A percentile compares a stretch with the other conserved stretches of the same genome.
phyloP scores from a whole-genome alignment of 2,888 invertebrate species.

The Drepanosiphum platanoidis region DNA sequence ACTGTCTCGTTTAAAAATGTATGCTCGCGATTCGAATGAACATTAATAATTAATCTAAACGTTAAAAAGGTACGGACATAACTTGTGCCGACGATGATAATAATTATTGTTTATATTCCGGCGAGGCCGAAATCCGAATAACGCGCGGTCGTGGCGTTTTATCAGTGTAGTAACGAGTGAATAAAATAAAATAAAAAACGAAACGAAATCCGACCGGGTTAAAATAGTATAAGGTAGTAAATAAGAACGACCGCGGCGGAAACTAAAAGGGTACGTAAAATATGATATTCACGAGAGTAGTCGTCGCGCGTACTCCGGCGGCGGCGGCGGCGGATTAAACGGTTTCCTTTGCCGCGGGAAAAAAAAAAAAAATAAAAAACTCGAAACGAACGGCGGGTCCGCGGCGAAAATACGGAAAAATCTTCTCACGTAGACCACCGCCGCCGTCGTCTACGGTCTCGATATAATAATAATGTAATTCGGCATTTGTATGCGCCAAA shows the following conservation, averaged over 20 bases:
- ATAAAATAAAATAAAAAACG: background rate
- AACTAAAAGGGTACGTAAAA: no score
- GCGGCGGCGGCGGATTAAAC: background rate
- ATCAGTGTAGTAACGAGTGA: background rate
- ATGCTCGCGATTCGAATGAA: background rate
- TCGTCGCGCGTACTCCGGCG: background rate
- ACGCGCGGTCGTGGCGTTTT: background rate
- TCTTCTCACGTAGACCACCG: background rate
- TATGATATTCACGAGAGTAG: background rate
- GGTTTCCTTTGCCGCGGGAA: background rate
- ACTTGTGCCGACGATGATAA: background rate
- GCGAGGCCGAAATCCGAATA: no score
- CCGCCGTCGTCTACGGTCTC: no score
- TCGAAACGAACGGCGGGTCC: no score
- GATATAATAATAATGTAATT: no score
- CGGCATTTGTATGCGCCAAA: conserved; percentile 42
- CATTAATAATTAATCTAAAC: background rate
- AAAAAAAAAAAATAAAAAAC: no score
- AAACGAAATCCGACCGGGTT: background rate
- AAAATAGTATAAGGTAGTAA: background rate
- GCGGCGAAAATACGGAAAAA: background rate
- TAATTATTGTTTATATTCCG: no score
- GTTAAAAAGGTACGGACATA: background rate
- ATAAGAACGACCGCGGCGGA: background rate
- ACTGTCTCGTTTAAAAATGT: background rate